These are phyloP conservation scores for Ethmia dodecea DNA, from an alignment of 2,888 invertebrate species.

Conservation along the genomic window DNA sequence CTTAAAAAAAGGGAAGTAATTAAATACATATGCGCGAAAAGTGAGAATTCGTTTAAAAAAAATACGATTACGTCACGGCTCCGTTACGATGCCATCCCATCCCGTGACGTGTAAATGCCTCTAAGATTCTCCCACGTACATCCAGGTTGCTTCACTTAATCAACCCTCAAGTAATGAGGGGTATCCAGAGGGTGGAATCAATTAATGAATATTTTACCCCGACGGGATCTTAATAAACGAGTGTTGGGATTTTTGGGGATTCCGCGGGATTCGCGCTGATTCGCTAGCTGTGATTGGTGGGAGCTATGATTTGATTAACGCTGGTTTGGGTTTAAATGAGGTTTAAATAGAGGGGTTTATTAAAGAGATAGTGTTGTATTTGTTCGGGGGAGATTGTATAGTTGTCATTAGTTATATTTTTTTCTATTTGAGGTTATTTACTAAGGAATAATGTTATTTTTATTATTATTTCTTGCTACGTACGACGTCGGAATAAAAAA, in stretches of 20 bases:
- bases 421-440: too few species aligned
- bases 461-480: too few species aligned
- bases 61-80: constrained; percentile 8
- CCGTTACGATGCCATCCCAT: neutral
- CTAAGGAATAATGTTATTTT: too few species aligned
- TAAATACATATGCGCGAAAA: too few species aligned
- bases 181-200: constrained; percentile 65
- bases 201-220: constrained; percentile 73
- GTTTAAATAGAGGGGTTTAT: too few species aligned
- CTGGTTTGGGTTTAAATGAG: too few species aligned
- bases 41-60: too few species aligned
- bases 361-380: too few species aligned
- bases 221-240: constrained; percentile 69
- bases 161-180: constrained; percentile 70
- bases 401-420: too few species aligned
- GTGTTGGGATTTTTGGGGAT: constrained; percentile 65
- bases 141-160: constrained; percentile 64
- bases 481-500: too few species aligned
- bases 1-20: too few species aligned
- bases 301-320: constrained; percentile 1
- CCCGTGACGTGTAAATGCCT: neutral
- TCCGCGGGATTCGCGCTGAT: constrained; percentile 34
- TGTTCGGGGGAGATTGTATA: too few species aligned
- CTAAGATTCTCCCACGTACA: constrained; percentile 46
- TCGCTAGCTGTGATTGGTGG: constrained; percentile 46